A percentile compares a stretch with the other conserved stretches of the same genome.
These are phyloP conservation scores for Ligdia adustata DNA, from an alignment of 2,888 invertebrate genomes.

Conservation along the genomic window DNA sequence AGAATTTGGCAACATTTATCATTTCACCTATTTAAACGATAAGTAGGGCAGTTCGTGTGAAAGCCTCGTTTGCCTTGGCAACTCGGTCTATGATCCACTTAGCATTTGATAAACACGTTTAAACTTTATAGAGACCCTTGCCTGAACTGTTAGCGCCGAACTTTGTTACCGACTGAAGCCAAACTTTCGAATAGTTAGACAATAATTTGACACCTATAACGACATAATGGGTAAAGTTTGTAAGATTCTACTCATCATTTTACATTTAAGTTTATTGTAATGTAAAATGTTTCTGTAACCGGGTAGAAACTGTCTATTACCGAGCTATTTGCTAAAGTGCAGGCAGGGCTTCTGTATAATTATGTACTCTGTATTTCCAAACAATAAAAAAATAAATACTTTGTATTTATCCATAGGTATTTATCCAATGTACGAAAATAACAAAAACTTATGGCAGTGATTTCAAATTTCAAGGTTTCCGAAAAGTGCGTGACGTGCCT, in stretches of 20 bases:
- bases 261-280: too few relatives aligned
- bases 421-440: too few relatives aligned
- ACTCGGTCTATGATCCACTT: slow-evolving; percentile 33
- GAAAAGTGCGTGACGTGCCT: slow-evolving; percentile 6
- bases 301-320: too few relatives aligned
- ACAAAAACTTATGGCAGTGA: neutral
- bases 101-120: slow-evolving; percentile 42
- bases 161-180: slow-evolving; percentile 1
- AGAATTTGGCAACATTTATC: slow-evolving; percentile 36
- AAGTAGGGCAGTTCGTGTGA: slow-evolving; percentile 64
- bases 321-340: too few relatives aligned
- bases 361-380: too few relatives aligned
- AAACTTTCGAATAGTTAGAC: neutral
- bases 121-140: slow-evolving; percentile 33
- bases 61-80: slow-evolving; percentile 50
- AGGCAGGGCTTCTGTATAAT: too few relatives aligned
- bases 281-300: too few relatives aligned
- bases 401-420: too few relatives aligned
- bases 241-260: neutral
- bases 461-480: slow-evolving; percentile 3
- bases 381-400: too few relatives aligned
- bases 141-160: slow-evolving; percentile 3
- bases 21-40: slow-evolving; percentile 55
- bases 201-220: slow-evolving; percentile 1
- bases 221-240: neutral